Conservation (phyloP, 2,113 vertebrate species). For the Oceanites oceanicus region DNA sequence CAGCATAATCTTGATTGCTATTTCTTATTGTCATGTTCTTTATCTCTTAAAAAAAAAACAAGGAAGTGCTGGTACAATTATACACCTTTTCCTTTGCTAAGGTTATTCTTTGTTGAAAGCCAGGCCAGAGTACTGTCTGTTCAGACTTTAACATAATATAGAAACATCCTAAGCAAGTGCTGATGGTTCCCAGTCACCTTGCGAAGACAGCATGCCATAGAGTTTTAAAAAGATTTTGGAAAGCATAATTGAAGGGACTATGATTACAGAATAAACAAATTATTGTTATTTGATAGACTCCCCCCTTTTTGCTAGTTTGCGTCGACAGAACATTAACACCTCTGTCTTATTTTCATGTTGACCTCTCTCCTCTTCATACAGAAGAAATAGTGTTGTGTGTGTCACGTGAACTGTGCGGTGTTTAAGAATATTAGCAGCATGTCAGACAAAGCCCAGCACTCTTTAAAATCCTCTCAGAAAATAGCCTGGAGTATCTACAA, state of each 20-base stretch:
- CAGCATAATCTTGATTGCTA: neutral
- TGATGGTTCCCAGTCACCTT: neutral
- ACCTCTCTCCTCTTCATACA: neutral
- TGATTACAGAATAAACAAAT: neutral
- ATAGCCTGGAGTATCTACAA: neutral
- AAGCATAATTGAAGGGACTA: neutral
- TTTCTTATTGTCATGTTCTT: neutral
- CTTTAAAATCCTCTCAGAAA: neutral
- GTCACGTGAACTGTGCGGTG: neutral
- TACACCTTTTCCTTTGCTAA: neutral
- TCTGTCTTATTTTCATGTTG: neutral
- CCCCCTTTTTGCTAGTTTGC: neutral
- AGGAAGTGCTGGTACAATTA: neutral
- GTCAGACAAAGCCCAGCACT: neutral
- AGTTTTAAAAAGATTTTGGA: neutral
- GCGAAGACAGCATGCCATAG: neutral
- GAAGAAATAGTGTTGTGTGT: neutral
- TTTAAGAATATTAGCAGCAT: neutral
- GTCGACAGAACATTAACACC: accelerated
- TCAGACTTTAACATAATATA: neutral
- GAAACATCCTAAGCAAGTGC: neutral
- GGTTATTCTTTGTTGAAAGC: neutral
- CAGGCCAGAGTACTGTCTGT: neutral
- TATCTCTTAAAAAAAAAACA: neutral
- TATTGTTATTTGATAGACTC: neutral